A percentile compares a stretch with the other conserved stretches of the same genome.
phyloP scores from a whole-genome alignment of 2,113 vertebrate genomes.

The Chaetops frenatus region DNA sequence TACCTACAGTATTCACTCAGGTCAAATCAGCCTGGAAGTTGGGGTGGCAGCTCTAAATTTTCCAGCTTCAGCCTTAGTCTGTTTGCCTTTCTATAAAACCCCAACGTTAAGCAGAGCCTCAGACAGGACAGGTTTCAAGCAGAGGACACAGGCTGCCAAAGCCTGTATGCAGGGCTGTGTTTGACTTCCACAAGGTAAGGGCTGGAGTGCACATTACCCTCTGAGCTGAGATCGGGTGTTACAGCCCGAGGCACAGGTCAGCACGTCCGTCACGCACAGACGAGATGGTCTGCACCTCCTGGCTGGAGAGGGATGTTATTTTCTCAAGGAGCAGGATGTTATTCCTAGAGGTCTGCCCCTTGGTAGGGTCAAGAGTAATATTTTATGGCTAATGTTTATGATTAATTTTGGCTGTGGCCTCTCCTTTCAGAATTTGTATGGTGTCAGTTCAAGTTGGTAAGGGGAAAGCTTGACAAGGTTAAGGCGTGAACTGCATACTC shows the following conservation, averaged over 20 bases:
- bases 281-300: constrained; percentile 22
- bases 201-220: background rate
- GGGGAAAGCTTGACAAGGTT: constrained; percentile 60
- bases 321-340: constrained; percentile 71
- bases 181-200: background rate
- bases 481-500: constrained; percentile 41
- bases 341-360: constrained; percentile 68
- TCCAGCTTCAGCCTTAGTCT: background rate
- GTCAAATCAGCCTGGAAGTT: background rate
- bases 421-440: constrained; percentile 58
- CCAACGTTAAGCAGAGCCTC: background rate
- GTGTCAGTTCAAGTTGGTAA: constrained; percentile 39
- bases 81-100: background rate
- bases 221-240: constrained; percentile 13
- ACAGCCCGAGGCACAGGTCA: constrained; percentile 52
- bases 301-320: constrained; percentile 61
- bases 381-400: constrained; percentile 67
- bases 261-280: constrained; percentile 27
- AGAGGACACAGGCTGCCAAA: background rate
- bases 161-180: background rate
- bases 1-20: background rate
- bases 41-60: background rate
- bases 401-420: constrained; percentile 68
- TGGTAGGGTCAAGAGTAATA: constrained; percentile 60
- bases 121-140: background rate